These are phyloP conservation scores for Myodes glareolus DNA, from an alignment of 2,113 vertebrate species.

Conservation along the genomic window DNA sequence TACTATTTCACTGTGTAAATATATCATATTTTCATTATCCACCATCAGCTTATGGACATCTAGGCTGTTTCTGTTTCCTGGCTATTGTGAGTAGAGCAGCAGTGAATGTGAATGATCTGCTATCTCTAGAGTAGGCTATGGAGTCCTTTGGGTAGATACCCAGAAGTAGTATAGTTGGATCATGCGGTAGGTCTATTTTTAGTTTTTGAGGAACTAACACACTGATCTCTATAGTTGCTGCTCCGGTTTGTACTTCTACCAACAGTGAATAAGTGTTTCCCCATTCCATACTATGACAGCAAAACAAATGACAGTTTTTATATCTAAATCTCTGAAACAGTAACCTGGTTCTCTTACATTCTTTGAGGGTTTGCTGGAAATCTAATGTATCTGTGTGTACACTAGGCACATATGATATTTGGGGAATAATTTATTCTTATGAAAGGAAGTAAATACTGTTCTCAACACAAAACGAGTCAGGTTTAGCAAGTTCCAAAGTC, in stretches of 20 bases:
- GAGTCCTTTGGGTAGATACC: not conserved
- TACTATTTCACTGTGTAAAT: not conserved
- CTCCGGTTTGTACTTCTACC: not conserved
- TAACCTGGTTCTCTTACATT: not conserved
- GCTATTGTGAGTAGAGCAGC: not conserved
- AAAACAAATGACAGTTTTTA: constrained; percentile 41
- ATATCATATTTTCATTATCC: not conserved
- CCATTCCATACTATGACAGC: not conserved
- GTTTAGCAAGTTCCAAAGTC: constrained; percentile 56
- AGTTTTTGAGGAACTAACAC: not conserved
- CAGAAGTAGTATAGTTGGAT: not conserved
- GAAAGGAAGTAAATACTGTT: constrained; percentile 38
- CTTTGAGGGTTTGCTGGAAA: not conserved
- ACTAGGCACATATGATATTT: not conserved
- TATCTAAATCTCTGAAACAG: constrained; percentile 11
- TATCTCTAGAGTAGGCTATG: not conserved
- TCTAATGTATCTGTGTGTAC: not conserved
- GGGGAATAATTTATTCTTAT: constrained; percentile 4
- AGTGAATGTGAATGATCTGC: not conserved
- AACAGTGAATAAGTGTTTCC: not conserved
- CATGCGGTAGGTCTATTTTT: not conserved
- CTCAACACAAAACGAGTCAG: constrained; percentile 12
- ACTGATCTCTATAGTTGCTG: not conserved
- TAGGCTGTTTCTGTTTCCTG: not conserved
- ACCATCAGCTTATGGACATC: not conserved